Evolutionary conservation across 2,113 vertebrate genomes (phyloP).

Genomic region (Upupa epops): DNA sequence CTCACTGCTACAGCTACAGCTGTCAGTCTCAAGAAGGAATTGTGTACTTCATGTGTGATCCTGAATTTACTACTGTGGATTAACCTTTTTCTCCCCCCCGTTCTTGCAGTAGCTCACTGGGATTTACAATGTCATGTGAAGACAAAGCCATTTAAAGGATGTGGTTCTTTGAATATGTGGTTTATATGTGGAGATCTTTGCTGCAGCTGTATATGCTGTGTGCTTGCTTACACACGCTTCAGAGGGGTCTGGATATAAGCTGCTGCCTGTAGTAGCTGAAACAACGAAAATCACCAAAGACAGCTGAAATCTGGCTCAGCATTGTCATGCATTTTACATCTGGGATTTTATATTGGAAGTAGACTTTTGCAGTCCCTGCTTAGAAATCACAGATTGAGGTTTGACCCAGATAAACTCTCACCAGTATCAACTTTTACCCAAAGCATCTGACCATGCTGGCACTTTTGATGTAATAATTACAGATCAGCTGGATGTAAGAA

Average conservation of each 20-base stretch:
- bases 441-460: neutral
- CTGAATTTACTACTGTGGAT: slow-evolving; percentile 22
- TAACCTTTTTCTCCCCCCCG: neutral
- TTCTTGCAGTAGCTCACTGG: neutral
- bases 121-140: slow-evolving; percentile 36
- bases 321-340: slow-evolving; percentile 19
- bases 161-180: neutral
- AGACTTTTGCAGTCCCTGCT: neutral
- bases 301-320: slow-evolving; percentile 10
- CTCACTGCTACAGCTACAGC: neutral
- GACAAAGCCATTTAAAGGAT: neutral
- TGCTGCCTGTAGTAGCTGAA: slow-evolving; percentile 15
- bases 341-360: neutral
- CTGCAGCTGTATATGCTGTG: neutral
- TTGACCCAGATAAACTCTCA: neutral
- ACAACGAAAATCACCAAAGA: slow-evolving; percentile 23
- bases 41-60: neutral
- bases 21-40: slow-evolving; percentile 11
- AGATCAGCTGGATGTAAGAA: neutral
- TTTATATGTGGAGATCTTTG: neutral
- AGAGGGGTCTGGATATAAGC: neutral
- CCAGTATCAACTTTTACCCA: neutral
- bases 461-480: neutral
- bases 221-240: neutral
- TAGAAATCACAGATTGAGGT: neutral